Conservation (phyloP, 2,797 vertebrate species). For the Hydrocynus forskahlii region DNA sequence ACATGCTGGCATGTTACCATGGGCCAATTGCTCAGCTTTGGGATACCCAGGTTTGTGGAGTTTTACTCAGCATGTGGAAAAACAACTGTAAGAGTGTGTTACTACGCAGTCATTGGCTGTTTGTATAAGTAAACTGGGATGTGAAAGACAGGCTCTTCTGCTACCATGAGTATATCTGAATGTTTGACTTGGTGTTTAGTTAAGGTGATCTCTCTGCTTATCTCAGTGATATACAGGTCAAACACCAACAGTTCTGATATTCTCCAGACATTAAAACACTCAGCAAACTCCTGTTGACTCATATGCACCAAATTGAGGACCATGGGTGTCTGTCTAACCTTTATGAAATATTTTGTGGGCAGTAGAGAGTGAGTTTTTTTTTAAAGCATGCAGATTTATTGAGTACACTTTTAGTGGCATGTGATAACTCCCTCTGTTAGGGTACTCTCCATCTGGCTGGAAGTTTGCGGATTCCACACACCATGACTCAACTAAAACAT, state of each 20-base stretch:
- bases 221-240: constrained; percentile 38
- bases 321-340: neutral
- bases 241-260: constrained; percentile 39
- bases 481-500: constrained; percentile 20
- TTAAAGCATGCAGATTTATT: neutral
- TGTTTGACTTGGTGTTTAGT: constrained; percentile 45
- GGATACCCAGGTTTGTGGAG: neutral
- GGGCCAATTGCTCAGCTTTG: constrained; percentile 11
- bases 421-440: constrained; percentile 1
- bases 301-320: neutral
- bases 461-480: constrained; percentile 18
- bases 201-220: constrained; percentile 40
- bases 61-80: neutral
- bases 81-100: neutral
- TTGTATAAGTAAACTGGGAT: neutral
- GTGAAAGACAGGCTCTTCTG: constrained; percentile 2
- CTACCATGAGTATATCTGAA: constrained; percentile 11
- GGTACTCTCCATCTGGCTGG: constrained; percentile 22
- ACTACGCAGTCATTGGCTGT: neutral
- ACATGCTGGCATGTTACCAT: constrained; percentile 18
- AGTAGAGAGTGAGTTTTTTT: neutral
- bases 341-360: neutral
- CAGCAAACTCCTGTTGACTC: constrained; percentile 32
- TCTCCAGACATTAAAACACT: constrained; percentile 47
- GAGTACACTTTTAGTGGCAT: too few species aligned